Base-by-base conservation (phyloP, 2,113 vertebrate species). In the Tetraodon nigroviridis region DNA sequence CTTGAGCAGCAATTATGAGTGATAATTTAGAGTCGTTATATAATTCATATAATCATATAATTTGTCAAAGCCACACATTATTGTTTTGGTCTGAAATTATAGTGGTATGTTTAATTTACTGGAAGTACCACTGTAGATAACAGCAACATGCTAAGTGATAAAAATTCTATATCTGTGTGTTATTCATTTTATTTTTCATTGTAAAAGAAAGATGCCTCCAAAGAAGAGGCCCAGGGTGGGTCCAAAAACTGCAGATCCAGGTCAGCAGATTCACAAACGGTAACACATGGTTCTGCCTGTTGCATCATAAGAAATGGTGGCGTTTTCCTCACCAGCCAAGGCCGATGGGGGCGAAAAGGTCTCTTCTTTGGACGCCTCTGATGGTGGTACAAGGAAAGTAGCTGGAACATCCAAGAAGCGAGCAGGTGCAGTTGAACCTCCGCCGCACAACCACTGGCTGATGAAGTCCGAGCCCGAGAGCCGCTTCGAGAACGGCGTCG, bases 401-500 rank as follows among this genome's bases (percentile, higher is more conserved):
- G n/a, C 57, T 52, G 79, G 63, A 55, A 73, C 71, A 67, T 58
- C 54, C 0, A 73, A 82, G 45, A 48, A 75, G 6, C 64, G 64
- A 29, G 53, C 69, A 49, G 72, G 42, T 3, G 58, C 0, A 2
- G 41, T 37, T 52, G 55, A 7, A 53, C 73, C 67, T 76, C 68
- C 73, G 5, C 49, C 48, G 0, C 87, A 85, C 54, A 75, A 69
- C 18, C 88, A 80, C 80, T 99, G 97, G 97, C 85, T 98, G 71
- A 94, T 99, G 93, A 99, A 98, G 74, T 98, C 97, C 5, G 96
- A 99, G 56, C 94, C 97, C 0, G 94, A 98, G 72, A 98, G 92
- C 82, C 91, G 95, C 48, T 83, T 98, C 2, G 92, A 98, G 84
- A 97, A 94, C 2, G 95, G 94, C 20, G 77, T 95, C 7, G 95